phyloP scores from a whole-genome alignment of 2,113 vertebrate species.

The Zosterops borbonicus region DNA sequence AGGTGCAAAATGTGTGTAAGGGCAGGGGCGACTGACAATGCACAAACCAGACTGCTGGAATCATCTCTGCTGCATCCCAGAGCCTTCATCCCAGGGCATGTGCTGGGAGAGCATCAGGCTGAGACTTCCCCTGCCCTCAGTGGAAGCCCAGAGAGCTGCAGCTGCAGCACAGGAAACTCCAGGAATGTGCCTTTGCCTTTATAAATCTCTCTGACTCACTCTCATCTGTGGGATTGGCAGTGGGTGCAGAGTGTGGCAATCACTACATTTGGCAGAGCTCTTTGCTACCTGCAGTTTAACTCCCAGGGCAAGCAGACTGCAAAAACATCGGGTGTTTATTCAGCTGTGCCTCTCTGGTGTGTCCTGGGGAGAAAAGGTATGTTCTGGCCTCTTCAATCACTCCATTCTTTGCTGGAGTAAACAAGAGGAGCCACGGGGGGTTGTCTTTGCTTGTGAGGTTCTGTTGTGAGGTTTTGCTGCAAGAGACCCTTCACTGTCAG shows the following conservation, averaged over 20 bases:
- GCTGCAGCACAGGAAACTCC: background rate
- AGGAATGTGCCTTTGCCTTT: background rate
- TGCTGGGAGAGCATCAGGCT: background rate
- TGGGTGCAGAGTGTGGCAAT: background rate
- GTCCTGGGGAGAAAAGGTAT: slow-evolving; percentile 82
- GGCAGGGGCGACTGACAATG: background rate
- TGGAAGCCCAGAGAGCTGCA: background rate
- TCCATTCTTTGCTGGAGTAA: slow-evolving; percentile 79
- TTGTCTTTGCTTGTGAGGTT: slow-evolving; percentile 22
- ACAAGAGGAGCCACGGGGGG: slow-evolving; percentile 74
- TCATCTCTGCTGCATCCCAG: accelerated
- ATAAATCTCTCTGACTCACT: background rate
- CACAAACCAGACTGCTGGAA: accelerated
- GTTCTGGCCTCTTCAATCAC: slow-evolving; percentile 89
- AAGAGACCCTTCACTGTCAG: background rate
- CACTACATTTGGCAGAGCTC: background rate
- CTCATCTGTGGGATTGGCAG: background rate
- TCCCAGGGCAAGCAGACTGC: slow-evolving; percentile 24
- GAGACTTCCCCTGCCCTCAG: background rate
- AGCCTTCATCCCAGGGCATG: background rate
- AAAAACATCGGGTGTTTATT: slow-evolving; percentile 81
- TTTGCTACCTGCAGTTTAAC: slow-evolving; percentile 34
- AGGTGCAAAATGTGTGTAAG: background rate
- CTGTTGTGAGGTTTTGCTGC: background rate
- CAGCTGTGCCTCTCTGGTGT: slow-evolving; percentile 81